phyloP scores from a whole-genome alignment of 2,113 vertebrate genomes.

The Turnix velox region DNA sequence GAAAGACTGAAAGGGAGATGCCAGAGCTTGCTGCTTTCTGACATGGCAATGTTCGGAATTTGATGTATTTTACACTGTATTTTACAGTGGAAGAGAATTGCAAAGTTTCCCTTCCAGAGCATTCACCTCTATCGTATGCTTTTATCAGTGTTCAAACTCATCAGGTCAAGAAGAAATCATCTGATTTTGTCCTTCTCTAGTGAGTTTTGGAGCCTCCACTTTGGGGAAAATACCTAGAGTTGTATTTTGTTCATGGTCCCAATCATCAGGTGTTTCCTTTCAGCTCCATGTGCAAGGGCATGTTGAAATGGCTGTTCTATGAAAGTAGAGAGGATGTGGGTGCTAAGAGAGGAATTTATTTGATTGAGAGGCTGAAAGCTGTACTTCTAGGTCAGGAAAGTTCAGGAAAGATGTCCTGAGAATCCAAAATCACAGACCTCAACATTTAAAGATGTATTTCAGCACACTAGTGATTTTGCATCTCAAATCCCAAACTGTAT shows the following conservation, averaged over 20 bases:
- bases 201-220: rapidly evolving
- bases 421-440: not conserved
- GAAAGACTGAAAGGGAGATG: not conserved
- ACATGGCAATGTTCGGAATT: rapidly evolving
- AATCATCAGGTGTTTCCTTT: not conserved
- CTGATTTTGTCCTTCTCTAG: not conserved
- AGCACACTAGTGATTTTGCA: not conserved
- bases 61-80: not conserved
- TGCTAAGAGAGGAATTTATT: not conserved
- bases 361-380: rapidly evolving
- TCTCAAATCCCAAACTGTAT: not conserved
- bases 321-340: not conserved
- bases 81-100: not conserved
- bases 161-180: not conserved
- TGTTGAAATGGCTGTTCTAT: rapidly evolving
- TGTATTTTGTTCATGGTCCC: not conserved
- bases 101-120: not conserved
- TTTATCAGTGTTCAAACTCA: not conserved
- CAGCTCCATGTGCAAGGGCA: rapidly evolving
- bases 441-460: not conserved
- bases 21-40: not conserved
- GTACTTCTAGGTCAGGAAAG: not conserved
- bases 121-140: not conserved
- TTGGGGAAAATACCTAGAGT: not conserved
- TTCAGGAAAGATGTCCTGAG: not conserved